phyloP scores from a whole-genome alignment of 1,140 invertebrate species.

The Ceratina japonica region DNA sequence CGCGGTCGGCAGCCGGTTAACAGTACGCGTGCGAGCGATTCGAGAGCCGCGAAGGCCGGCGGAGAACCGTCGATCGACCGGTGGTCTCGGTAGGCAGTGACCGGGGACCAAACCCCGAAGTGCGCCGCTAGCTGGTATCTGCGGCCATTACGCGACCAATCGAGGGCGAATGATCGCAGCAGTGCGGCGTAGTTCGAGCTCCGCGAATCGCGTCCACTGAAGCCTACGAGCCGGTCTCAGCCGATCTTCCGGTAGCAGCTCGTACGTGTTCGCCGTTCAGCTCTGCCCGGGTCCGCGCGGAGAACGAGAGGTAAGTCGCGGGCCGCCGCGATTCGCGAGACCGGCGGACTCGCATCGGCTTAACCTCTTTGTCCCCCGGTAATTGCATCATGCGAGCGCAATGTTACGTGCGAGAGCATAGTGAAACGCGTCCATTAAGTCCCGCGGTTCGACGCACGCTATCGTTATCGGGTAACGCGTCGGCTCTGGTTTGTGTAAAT shows the following conservation, averaged over 20 bases:
- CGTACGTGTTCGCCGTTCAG: too few relatives aligned
- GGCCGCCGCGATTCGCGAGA: too few relatives aligned
- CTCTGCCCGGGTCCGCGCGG: not conserved
- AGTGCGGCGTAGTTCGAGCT: not conserved
- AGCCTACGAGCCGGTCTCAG: not conserved
- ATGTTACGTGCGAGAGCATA: not conserved
- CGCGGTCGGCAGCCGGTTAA: not conserved
- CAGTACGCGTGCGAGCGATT: not conserved
- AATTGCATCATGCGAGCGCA: not conserved
- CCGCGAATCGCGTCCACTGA: too few relatives aligned
- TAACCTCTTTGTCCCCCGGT: not conserved
- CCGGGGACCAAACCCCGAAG: not conserved
- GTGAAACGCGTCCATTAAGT: not conserved
- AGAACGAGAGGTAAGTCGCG: conserved; percentile 8
- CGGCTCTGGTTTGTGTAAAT: not conserved
- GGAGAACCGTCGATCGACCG: not conserved
- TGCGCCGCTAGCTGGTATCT: conserved; percentile 13
- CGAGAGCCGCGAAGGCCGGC: not conserved
- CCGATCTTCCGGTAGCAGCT: too few relatives aligned
- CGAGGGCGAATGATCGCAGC: conserved; percentile 8
- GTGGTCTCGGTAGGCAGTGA: not conserved
- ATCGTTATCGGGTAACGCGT: not conserved
- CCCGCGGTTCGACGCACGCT: not conserved
- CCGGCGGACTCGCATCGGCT: not conserved
- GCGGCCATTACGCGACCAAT: conserved; percentile 46